Conservation (phyloP, 2,113 vertebrate species). For the Promerops cafer region DNA sequence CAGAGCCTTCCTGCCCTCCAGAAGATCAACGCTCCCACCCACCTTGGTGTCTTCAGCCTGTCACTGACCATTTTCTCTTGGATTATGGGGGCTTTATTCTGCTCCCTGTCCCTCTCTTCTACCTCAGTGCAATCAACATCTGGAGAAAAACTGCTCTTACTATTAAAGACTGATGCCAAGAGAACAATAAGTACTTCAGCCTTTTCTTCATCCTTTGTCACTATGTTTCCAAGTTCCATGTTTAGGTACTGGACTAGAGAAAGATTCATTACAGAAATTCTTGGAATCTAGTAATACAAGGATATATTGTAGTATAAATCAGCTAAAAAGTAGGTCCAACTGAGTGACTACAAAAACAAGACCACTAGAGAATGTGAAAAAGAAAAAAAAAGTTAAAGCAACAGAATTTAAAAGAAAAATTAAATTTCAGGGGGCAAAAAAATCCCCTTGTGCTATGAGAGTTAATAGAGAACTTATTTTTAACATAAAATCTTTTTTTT, state of each 20-base stretch:
- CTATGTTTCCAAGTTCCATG: neutral
- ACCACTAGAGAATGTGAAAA: neutral
- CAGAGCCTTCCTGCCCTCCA: neutral
- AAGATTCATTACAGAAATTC: neutral
- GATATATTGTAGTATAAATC: neutral
- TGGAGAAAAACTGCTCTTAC: neutral
- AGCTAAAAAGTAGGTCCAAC: neutral
- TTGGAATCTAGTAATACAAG: neutral
- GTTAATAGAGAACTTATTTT: neutral
- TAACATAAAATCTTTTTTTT: neutral
- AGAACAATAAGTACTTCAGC: neutral
- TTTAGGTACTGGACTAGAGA: neutral
- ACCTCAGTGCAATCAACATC: neutral
- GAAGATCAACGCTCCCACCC: neutral
- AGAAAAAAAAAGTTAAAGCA: neutral
- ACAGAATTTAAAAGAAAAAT: neutral
- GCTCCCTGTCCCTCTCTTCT: neutral
- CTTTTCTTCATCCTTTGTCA: neutral
- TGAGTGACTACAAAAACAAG: neutral
- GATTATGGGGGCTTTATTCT: neutral
- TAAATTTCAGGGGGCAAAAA: rapidly evolving
- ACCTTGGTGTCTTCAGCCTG: too few species aligned
- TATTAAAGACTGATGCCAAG: neutral
- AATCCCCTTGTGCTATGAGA: neutral
- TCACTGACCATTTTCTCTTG: neutral